phyloP scores from a whole-genome alignment of 2,888 invertebrate genomes.

The Thymelicus sylvestris region DNA sequence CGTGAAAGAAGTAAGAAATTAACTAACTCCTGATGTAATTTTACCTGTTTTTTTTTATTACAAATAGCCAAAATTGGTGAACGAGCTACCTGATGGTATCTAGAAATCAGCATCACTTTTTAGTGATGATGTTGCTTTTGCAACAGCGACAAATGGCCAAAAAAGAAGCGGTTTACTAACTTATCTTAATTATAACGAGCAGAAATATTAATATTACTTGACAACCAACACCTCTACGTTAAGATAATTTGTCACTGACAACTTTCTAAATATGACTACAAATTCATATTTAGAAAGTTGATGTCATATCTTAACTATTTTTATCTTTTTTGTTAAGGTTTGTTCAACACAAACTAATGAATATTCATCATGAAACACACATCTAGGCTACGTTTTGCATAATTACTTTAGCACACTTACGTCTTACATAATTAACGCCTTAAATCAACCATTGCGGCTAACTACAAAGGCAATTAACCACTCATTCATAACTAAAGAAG shows the following conservation, averaged over 20 bases:
- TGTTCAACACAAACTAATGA: background rate
- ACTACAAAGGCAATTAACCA: constrained; percentile 18
- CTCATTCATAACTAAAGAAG: constrained; percentile 25
- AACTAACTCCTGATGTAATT: too few relatives aligned
- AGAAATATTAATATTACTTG: background rate
- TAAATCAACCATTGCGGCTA: constrained; percentile 5
- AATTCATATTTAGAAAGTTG: constrained; percentile 11
- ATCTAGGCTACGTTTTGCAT: constrained; percentile 18
- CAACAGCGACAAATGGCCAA: background rate
- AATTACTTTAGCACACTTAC: constrained; percentile 15
- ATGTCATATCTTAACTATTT: constrained; percentile 6
- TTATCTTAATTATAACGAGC: background rate
- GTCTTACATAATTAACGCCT: constrained; percentile 23
- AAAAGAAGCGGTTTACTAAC: background rate
- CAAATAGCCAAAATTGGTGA: too few relatives aligned
- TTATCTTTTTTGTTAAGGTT: background rate
- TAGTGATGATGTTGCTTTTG: too few relatives aligned
- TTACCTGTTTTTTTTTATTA: too few relatives aligned
- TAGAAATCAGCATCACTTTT: too few relatives aligned
- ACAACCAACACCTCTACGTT: background rate
- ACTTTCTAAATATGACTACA: too few relatives aligned
- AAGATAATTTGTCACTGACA: constrained; percentile 14
- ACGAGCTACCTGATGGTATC: too few relatives aligned
- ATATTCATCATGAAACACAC: constrained; percentile 17
- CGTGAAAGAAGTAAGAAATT: too few relatives aligned